phyloP scores from a whole-genome alignment of 35 echinoderm and acorn worm genomes.

The Apostichopus japonicus region DNA sequence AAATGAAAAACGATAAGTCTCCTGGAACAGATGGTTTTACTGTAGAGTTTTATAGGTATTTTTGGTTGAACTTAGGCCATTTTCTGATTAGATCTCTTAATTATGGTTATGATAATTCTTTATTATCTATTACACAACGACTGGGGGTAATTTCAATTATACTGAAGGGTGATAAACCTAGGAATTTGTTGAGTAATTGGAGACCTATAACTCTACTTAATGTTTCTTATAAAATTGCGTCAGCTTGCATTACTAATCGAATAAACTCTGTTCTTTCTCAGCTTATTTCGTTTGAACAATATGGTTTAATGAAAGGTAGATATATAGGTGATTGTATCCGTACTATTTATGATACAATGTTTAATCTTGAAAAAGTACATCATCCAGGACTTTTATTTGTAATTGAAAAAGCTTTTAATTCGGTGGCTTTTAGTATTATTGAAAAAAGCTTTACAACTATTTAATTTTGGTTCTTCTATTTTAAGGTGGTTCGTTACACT shows the following conservation, averaged over 20 bases:
- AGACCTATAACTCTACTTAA: constrained; percentile 14
- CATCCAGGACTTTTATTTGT: not conserved
- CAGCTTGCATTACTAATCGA: not conserved
- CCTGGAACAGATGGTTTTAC: constrained; percentile 55
- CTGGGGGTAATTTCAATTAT: constrained; percentile 20
- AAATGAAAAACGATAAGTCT: constrained; percentile 43
- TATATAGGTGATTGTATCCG: constrained; percentile 10
- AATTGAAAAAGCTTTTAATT: not conserved
- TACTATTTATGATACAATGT: constrained; percentile 24
- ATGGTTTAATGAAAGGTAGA: not conserved
- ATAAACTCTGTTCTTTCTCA: not conserved
- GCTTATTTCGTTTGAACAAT: not conserved
- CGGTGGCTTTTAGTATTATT: not conserved
- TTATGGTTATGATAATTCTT: constrained; percentile 13
- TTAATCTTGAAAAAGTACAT: not conserved
- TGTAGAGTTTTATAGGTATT: constrained; percentile 34
- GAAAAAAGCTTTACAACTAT: not conserved
- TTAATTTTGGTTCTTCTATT: constrained; percentile 17
- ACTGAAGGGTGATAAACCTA: constrained; percentile 15
- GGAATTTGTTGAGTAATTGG: constrained; percentile 7
- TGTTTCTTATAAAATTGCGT: constrained; percentile 23
- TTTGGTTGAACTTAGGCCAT: not conserved
- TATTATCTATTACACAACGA: constrained; percentile 8
- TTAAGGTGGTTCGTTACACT: not conserved
- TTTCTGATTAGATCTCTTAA: constrained; percentile 29